Evolutionary conservation across 37 sponge, comb jelly and placozoan species (phyloP).

Genomic region (Tethya wilhelma): DNA sequence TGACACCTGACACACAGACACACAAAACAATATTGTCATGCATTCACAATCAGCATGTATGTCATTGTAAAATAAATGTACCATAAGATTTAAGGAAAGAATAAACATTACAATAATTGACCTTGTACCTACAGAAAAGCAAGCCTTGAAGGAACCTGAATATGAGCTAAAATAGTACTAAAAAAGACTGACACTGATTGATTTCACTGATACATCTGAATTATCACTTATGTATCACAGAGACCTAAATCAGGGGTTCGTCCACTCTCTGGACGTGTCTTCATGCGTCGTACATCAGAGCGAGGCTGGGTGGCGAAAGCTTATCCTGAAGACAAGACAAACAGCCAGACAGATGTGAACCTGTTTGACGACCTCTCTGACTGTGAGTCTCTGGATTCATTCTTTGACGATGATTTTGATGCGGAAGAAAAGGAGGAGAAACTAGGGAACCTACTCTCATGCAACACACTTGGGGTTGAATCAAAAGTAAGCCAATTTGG

Average conservation of each 20-base stretch:
- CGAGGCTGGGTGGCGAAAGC: constrained; percentile 71
- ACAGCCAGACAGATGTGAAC: neutral
- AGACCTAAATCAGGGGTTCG: constrained; percentile 57
- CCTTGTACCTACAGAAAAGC: too few species aligned
- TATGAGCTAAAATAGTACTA: too few species aligned
- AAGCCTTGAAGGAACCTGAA: too few species aligned
- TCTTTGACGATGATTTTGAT: constrained; percentile 68
- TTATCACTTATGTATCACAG: neutral
- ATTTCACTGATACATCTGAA: neutral
- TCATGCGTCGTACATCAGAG: constrained; percentile 45
- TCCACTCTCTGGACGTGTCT: constrained; percentile 76
- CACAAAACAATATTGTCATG: too few species aligned
- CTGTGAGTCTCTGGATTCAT: constrained; percentile 45
- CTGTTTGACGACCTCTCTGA: constrained; percentile 21
- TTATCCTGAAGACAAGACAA: constrained; percentile 5
- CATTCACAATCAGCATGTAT: too few species aligned
- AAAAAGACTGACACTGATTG: neutral
- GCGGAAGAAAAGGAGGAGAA: constrained; percentile 25
- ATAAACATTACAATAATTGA: too few species aligned
- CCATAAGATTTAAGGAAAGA: too few species aligned
- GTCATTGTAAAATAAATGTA: too few species aligned
- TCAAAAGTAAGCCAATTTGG: constrained; percentile 56
- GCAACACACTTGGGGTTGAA: constrained; percentile 62
- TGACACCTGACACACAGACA: too few species aligned
- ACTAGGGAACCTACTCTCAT: constrained; percentile 64